Base-by-base conservation (phyloP, 2,113 vertebrate species). In the Phylloscopus whistleri region DNA sequence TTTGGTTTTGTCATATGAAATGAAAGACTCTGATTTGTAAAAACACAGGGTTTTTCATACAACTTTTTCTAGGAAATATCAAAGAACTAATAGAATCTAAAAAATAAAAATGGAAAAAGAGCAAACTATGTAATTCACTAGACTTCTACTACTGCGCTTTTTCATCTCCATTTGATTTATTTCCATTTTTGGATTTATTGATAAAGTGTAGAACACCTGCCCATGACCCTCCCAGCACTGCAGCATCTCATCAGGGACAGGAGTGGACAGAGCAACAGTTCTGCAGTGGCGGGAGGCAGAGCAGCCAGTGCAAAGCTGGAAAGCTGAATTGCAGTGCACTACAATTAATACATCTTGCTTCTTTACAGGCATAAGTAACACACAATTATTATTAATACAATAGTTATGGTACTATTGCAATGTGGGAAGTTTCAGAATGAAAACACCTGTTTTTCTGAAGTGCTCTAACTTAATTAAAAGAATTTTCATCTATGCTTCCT, bases 381-480 rank as follows among this genome's bases (percentile, higher is more conserved):
- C 16, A 68, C 10, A 51, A 14, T 55, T 66, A 59, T 51, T 80
- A 88, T 48, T 77, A 90, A 92, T 55, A 64, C 0, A 1, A 35
- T 70, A 89, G 77, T 96, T 43, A 80, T 17, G n/a, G 28, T 60
- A 78, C 66, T 56, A 64, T 2, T 88, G 60, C 20, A 72, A 80
- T 33, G 33, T 31, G n/a, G 56, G 88, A 88, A 39, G 33, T 41
- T 72, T 75, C 68, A 62, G 43, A 89, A 90, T 63, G 13, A 92
- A 92, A 92, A 90, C 37, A 81, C 1, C 22, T 52, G 13, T 26
- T 89, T 89, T 92, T 70, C 35, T 81, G 46, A 93, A 91, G 49
- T 53, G 24, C 16, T 94, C 48, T 84, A 92, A 74, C 52, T 27
- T 81, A 94, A 90, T 37, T 91, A 88, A 84, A 94, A 90, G 12